Evolutionary conservation across 2,113 vertebrate species (phyloP).

Genomic region (Bambusicola thoracicus): DNA sequence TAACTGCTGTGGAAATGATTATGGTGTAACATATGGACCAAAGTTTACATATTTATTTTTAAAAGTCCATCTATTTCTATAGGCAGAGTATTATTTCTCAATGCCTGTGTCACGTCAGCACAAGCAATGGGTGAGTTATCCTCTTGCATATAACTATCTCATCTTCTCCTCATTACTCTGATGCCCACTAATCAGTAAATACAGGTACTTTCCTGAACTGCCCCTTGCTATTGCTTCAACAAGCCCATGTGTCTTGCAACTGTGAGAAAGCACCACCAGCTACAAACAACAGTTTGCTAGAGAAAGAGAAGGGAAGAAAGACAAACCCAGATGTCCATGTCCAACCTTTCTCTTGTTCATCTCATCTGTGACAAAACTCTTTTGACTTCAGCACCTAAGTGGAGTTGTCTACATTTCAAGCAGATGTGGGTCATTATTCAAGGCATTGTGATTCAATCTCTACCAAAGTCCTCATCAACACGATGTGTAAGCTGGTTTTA

Average conservation of each 20-base stretch:
- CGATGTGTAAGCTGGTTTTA: not conserved
- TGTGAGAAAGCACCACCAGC: not conserved
- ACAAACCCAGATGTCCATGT: not conserved
- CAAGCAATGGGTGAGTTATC: not conserved
- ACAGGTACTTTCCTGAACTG: not conserved
- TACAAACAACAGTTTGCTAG: not conserved
- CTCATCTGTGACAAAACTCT: not conserved
- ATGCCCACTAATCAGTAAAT: not conserved
- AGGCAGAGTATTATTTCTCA: not conserved
- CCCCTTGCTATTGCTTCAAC: not conserved
- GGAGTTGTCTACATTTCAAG: not conserved
- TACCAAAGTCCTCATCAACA: not conserved
- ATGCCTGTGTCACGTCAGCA: not conserved
- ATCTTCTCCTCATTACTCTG: not conserved
- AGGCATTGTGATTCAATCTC: not conserved
- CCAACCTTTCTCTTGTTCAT: not conserved
- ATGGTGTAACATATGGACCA: not conserved
- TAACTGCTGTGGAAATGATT: not conserved
- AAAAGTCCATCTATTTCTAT: not conserved
- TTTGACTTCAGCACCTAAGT: not conserved
- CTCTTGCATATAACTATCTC: not conserved
- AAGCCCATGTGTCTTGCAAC: not conserved
- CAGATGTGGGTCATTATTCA: not conserved
- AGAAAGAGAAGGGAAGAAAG: not conserved
- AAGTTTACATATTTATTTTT: not conserved